Evolutionary conservation across 2,888 invertebrate genomes (phyloP).

Genomic region (Adelognathus sp.): DNA sequence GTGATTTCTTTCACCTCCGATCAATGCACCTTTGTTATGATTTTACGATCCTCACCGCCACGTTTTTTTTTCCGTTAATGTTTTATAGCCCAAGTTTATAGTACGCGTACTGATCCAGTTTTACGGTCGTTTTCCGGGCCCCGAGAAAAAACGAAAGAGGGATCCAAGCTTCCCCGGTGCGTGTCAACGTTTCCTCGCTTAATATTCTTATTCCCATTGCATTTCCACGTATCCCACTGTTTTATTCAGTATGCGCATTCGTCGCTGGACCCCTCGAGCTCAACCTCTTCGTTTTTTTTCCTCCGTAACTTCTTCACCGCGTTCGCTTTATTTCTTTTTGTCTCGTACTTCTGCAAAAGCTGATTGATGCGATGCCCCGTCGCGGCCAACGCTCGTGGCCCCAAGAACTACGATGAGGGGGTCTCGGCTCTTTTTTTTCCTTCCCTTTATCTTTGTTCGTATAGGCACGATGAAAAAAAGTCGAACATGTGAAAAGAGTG

Average conservation of each 20-base stretch:
- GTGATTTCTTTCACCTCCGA: not conserved
- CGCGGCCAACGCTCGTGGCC: conserved; percentile 2
- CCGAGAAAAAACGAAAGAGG: conserved; percentile 7
- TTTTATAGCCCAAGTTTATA: not conserved
- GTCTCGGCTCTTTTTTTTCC: not conserved
- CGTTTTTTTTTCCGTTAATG: not conserved
- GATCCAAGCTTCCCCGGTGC: not conserved
- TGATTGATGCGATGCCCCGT: conserved; percentile 18
- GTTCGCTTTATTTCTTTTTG: conserved; percentile 10
- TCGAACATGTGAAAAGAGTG: conserved; percentile 36
- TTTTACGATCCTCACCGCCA: not conserved
- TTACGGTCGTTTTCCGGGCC: conserved; percentile 39
- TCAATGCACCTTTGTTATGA: not conserved
- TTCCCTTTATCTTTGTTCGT: not conserved
- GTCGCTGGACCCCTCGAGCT: conserved; percentile 4
- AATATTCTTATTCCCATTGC: conserved; percentile 8
- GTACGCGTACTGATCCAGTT: conserved; percentile 36
- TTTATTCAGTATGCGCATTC: conserved; percentile 43
- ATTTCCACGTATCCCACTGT: conserved; percentile 48
- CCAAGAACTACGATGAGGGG: not conserved
- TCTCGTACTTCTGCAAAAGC: conserved; percentile 26
- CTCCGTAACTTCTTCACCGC: conserved; percentile 9
- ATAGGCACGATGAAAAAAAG: conserved; percentile 40
- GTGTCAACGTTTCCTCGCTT: not conserved
- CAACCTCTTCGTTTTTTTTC: not conserved